Evolutionary conservation across 2,888 invertebrate species (phyloP).

Genomic region (Polyommatus icarus): DNA sequence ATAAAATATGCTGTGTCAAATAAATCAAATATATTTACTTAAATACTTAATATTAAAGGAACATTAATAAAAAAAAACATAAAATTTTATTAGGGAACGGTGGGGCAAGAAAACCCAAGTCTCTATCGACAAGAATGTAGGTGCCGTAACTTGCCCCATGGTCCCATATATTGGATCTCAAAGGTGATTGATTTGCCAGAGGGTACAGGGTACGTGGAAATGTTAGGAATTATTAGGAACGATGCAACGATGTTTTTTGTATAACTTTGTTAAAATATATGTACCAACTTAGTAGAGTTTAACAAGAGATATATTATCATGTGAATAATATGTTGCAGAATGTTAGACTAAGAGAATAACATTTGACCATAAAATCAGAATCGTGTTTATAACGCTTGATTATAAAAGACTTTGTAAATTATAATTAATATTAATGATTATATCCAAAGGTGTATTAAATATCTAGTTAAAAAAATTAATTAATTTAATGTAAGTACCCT

Average conservation of each 20-base stretch:
- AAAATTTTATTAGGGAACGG: not conserved
- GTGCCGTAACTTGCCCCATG: not conserved
- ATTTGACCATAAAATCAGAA: not conserved
- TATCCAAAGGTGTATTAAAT: no score
- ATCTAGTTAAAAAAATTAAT: no score
- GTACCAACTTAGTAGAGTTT: not conserved
- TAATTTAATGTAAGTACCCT: no score
- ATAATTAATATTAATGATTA: not conserved
- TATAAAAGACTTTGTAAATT: conserved; percentile 8
- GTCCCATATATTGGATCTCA: conserved; percentile 33
- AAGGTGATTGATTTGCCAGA: conserved; percentile 37
- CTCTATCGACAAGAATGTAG: no score
- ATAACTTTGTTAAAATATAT: not conserved
- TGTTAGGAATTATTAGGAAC: not conserved
- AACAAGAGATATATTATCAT: not conserved
- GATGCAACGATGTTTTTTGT: not conserved
- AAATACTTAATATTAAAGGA: not conserved
- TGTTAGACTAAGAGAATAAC: not conserved
- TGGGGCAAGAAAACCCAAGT: not conserved
- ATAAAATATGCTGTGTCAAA: conserved; percentile 4
- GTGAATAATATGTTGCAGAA: not conserved
- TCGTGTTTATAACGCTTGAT: not conserved
- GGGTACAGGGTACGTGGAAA: conserved; percentile 39
- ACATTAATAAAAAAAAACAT: not conserved
- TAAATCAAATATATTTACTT: not conserved